A percentile compares a stretch with the other conserved stretches of the same genome.
phyloP scores from a whole-genome alignment of 2,113 vertebrate genomes.

The Pelvicachromis taeniatus region DNA sequence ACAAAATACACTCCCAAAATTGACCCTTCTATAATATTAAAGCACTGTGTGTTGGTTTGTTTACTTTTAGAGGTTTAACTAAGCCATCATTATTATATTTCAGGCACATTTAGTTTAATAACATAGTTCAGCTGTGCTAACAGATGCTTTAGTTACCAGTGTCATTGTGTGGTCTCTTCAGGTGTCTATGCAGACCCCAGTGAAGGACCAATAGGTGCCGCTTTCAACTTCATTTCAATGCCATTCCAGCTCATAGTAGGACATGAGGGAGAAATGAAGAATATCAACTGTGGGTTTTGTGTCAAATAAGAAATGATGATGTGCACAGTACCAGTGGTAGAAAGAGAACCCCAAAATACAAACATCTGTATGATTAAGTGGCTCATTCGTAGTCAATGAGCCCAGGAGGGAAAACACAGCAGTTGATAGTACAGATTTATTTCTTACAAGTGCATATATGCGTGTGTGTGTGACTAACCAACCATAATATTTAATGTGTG shows the following conservation, averaged over 20 bases:
- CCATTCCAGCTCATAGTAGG: background rate
- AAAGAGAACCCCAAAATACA: background rate
- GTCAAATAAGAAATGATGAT: background rate
- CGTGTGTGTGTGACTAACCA: background rate
- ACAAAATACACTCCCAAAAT: background rate
- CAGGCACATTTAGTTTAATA: background rate
- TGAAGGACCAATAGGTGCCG: background rate
- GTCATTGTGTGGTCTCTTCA: background rate
- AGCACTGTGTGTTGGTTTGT: background rate
- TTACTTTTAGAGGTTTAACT: background rate
- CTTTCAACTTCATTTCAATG: background rate
- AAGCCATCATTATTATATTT: background rate
- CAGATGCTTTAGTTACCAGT: background rate
- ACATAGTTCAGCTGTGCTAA: background rate
- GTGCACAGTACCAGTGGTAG: background rate
- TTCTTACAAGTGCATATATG: background rate
- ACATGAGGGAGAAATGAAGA: background rate
- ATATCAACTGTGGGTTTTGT: background rate
- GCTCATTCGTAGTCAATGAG: slow-evolving; percentile 18
- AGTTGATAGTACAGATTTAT: background rate
- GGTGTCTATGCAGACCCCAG: background rate
- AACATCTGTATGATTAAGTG: slow-evolving; percentile 19
- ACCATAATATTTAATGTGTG: slow-evolving; percentile 3
- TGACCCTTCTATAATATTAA: background rate
- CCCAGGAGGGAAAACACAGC: background rate